Base-by-base conservation (phyloP, 2,888 invertebrate genomes). In the Agrotis clavis region DNA sequence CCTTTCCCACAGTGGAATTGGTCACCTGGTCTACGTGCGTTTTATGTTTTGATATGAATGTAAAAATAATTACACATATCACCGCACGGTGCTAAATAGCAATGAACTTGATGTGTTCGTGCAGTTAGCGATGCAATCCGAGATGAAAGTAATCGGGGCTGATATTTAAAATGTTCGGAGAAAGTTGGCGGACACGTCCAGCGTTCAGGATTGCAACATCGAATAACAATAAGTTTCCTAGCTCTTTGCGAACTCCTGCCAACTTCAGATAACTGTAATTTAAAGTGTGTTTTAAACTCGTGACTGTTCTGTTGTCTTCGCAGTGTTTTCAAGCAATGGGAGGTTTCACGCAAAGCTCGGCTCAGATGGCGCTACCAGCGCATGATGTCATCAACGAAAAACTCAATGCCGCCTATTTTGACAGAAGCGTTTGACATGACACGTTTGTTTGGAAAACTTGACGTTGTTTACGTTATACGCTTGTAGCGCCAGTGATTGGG, bases 201-300 rank as follows among this genome's bases (percentile, higher is more conserved):
- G 78, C 41, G 68, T 71, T 74, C 76, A 86, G 85, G 86, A 86
- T 89, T 90, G 83, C 90, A 81, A 86, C 88, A 86, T 61, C 73
- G 83, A 84, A 86, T 86, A 82, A 82, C 78, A 86, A 87, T 77
- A 83, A 86, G 79, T 83, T 90, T 90, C 89, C 90, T 89, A 75
- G 84, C 82, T 41, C 41, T 41, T 41, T 84, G 75, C 86, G 73
- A 71, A 77, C 81, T 87, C 86, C 86, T 88, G 89, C 86, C 85
- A 85, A 84, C 74, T 81, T 79, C 57, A 83, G 80, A 80, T 85
- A 86, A 85, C 86, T 79, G 88, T 83, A 84, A 89, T 89, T 86
- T 85, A 79, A 74, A 69, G 67, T 73, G 54, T 66, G 65, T 69
- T 76, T 68, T 57, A 51, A 63, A 59, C 50, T 81, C 85, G 83